Evolutionary conservation across 2,113 vertebrate species (phyloP).

Genomic region (Garra rufa): DNA sequence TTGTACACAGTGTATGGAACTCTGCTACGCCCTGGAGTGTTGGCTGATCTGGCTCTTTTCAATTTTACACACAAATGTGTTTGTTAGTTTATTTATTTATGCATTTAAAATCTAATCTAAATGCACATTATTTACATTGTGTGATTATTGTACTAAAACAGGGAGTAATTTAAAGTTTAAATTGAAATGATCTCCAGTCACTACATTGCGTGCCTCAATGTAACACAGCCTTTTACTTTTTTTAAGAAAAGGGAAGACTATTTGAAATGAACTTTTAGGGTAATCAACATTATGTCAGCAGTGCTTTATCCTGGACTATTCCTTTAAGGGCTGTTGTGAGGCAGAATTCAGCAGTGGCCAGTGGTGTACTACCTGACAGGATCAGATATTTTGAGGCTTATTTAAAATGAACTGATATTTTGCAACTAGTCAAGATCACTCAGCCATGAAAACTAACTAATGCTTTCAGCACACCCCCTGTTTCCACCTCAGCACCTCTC

Average conservation of each 20-base stretch:
- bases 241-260: neutral
- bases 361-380: neutral
- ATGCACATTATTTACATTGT: too few relatives aligned
- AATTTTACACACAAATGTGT: too few relatives aligned
- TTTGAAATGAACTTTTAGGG: neutral
- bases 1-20: constrained; percentile 18
- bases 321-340: neutral
- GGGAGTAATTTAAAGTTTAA: too few relatives aligned
- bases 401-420: neutral
- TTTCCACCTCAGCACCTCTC: constrained; percentile 24
- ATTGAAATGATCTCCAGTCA: too few relatives aligned
- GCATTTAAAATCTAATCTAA: too few relatives aligned
- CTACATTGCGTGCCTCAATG: too few relatives aligned
- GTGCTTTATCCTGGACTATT: neutral
- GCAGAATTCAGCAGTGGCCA: neutral
- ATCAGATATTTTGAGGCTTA: constrained; percentile 2
- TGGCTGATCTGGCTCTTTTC: neutral
- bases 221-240: neutral
- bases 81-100: too few relatives aligned
- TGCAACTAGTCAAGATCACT: constrained; percentile 20
- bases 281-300: neutral
- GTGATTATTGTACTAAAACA: too few relatives aligned
- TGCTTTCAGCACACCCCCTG: neutral
- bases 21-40: neutral
- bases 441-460: constrained; percentile 1